A percentile compares a stretch with the other conserved stretches of the same genome.
These are phyloP conservation scores for Pelodiscus sinensis DNA, from an alignment of 2,113 vertebrate genomes.

Conservation along the genomic window DNA sequence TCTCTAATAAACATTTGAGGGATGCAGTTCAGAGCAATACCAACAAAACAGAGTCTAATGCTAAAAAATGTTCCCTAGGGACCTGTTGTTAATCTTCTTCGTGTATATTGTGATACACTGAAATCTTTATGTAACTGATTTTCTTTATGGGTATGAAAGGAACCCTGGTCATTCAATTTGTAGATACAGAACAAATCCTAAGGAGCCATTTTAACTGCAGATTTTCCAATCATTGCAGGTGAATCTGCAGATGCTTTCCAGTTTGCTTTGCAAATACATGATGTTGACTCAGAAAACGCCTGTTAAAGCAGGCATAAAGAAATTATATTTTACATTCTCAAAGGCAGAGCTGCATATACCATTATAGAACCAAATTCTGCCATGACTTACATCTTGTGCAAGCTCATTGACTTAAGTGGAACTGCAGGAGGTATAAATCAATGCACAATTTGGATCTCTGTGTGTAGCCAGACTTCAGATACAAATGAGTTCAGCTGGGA, in stretches of 20 bases:
- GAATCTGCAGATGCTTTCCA: slow-evolving; percentile 45
- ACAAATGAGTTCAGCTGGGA: neutral
- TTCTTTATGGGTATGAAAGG: slow-evolving; percentile 35
- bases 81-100: slow-evolving; percentile 49
- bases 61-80: neutral
- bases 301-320: slow-evolving; percentile 5
- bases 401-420: neutral
- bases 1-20: neutral
- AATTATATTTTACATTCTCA: slow-evolving; percentile 7
- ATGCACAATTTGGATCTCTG: neutral
- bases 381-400: neutral
- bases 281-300: slow-evolving; percentile 23
- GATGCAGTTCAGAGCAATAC: neutral
- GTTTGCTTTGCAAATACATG: slow-evolving; percentile 19
- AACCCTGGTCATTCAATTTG: slow-evolving; percentile 35
- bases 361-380: neutral
- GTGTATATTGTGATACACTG: slow-evolving; percentile 25
- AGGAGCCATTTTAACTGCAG: slow-evolving; percentile 28
- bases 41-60: neutral
- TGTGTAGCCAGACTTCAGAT: slow-evolving; percentile 13
- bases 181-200: neutral
- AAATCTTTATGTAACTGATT: slow-evolving; percentile 41
- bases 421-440: slow-evolving; percentile 1
- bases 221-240: slow-evolving; percentile 37
- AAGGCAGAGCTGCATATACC: neutral